Evolutionary conservation across 1,140 invertebrate species (phyloP).

Genomic region (Dinoponera quadriceps): DNA sequence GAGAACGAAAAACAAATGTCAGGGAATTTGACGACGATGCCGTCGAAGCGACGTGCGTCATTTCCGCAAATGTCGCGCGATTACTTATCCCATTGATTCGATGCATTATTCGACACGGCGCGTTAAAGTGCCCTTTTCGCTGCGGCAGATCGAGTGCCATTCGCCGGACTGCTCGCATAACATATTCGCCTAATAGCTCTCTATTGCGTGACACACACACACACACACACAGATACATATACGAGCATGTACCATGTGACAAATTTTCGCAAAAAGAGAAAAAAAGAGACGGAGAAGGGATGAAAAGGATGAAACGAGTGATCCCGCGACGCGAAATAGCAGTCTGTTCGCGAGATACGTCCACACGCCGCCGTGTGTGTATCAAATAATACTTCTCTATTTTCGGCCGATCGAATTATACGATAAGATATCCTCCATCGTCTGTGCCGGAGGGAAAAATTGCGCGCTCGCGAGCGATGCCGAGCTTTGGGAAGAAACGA

Average conservation of each 20-base stretch:
- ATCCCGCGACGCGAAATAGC: background rate
- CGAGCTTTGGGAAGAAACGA: constrained; percentile 43
- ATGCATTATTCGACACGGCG: background rate
- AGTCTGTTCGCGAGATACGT: background rate
- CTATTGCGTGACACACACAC: background rate
- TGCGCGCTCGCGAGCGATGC: constrained; percentile 1
- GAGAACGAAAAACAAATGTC: constrained; percentile 39
- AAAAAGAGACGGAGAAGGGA: background rate
- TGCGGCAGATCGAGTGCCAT: background rate
- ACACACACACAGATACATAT: no score
- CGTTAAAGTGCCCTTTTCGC: background rate
- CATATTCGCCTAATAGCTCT: background rate
- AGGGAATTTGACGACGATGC: background rate
- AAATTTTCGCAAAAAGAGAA: background rate
- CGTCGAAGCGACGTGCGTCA: constrained; percentile 2
- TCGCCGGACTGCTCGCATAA: background rate
- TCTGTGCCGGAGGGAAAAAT: constrained; percentile 40
- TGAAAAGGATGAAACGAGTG: background rate
- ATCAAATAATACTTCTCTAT: background rate
- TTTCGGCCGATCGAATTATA: constrained; percentile 42
- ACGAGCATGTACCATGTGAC: no score
- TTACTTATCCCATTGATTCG: constrained; percentile 1
- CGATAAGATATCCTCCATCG: constrained; percentile 13
- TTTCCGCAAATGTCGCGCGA: constrained; percentile 16
- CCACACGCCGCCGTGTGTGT: no score